Base-by-base conservation (phyloP, 92 coral and sea anemone species). In the Heliopora coerulea region DNA sequence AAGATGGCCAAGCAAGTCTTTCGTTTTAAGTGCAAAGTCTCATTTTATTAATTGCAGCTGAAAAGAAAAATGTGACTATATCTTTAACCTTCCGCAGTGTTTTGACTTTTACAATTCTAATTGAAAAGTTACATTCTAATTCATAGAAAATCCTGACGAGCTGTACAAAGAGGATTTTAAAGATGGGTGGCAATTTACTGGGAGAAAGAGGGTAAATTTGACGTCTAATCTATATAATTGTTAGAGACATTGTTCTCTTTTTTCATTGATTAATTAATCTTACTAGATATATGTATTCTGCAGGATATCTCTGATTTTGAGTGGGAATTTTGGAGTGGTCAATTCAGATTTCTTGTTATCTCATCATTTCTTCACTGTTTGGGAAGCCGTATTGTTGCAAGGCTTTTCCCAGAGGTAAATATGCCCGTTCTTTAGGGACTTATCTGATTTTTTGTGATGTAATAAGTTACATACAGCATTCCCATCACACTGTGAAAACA, bases 221-320 rank as follows among this genome's bases (percentile, higher is more conserved):
- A 37, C 12, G 12, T 54, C 1, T 10, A 12, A 54, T 54, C 60
- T 0, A 54, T 10, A 19, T 12, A 54, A 54, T 19, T 27, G 10
- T 10, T 0, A 17, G 1, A 12, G 11, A 12, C 23, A 21, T 19
- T 10, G 24, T 2, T 54, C 19, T 19, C 11, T 12, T 37, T 12
- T 37, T 37, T 37, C 42, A 54, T 24, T 2, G 0, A 2, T 54
- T n/a, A n/a, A n/a, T n/a, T n/a, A n/a, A 27, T 27, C 60, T 19
- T 12, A 62, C 19, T 35, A 14, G 27, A 21, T 26, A 21, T 58
- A 32, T 33, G 49, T 40, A 6, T 49, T 46, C 77, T 52, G 31
- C 70, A 95, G 99, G 99, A 95, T 68, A 61, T 56, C 34, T 77
- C 91, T 20, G 99, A 95, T 40, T 80, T 80, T 69, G 99, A 95